Base-by-base conservation (phyloP, 1,140 invertebrate genomes). In the Dufourea novaeangliae region DNA sequence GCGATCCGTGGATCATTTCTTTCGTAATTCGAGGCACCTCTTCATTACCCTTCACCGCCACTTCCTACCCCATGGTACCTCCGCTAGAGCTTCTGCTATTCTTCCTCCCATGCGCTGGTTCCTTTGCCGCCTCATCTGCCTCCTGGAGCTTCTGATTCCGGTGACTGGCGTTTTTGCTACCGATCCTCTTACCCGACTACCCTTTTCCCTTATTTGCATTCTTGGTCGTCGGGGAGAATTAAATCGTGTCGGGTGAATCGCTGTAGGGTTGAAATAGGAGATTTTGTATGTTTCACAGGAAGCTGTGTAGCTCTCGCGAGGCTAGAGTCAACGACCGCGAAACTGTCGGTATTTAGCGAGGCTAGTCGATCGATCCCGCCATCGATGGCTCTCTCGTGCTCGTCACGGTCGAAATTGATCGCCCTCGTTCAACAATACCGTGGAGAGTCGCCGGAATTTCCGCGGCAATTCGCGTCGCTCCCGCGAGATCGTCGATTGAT, bases 311-410 rank as follows among this genome's bases (percentile, higher is more conserved):
- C n/a, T n/a, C n/a, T n/a, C n/a, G n/a, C n/a, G n/a, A 25, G 44
- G 41, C 20, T 10, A 59, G 64, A 69, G 73, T 69, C 76, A 80
- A 77, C 78, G 64, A 70, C 73, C 78, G 78, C 73, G 66, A 76
- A 80, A 80, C 76, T 73, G 59, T n/a, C 29, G 56, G 56, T 57
- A 73, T 63, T 80, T 70, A 44, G 50, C 78, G 44, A 27, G 46
- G 37, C 56, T 34, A 17, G 22, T 20, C 56, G 72, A 79, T 54
- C 62, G 70, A 44, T 79, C 57, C 50, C 7, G 2, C 22, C 25
- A 56, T 56, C 52, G 52, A 56, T 29, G 22, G 22, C 7, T 10
- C 1, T 1, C 11, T 2, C 25, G 25, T 17, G 2, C 25, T 56
- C 25, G 52, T 56, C 52, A 27, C 52, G 8, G 22, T 14, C 25